phyloP scores from a whole-genome alignment of 2,797 vertebrate genomes.

The Hemibagrus guttatus region DNA sequence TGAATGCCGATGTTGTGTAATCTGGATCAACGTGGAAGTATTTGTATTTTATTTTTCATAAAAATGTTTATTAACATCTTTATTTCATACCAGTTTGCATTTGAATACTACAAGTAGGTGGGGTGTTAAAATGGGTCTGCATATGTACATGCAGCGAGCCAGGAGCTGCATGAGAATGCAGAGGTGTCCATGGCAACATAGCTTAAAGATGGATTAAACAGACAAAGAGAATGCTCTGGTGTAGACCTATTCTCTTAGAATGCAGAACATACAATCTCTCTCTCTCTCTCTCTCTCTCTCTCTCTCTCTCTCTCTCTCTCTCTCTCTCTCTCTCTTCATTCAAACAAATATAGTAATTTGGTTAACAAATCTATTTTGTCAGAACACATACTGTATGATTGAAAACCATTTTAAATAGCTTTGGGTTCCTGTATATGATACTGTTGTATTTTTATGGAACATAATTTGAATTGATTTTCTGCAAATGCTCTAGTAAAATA shows the following conservation, averaged over 20 bases:
- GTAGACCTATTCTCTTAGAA: constrained; percentile 35
- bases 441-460: not conserved
- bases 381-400: not conserved
- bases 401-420: constrained; percentile 14
- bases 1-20: not conserved
- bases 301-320: constrained; percentile 15
- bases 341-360: not conserved
- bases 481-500: constrained; percentile 8
- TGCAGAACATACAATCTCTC: constrained; percentile 18
- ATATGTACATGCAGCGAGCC: constrained; percentile 33
- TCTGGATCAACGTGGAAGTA: not conserved
- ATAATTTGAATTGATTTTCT: not conserved
- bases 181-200: constrained; percentile 53
- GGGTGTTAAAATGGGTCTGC: constrained; percentile 38
- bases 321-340: constrained; percentile 4
- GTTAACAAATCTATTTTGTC: not conserved
- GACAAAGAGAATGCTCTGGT: constrained; percentile 36
- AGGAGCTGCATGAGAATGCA: constrained; percentile 37
- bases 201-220: constrained; percentile 50
- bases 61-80: not conserved
- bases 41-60: not conserved
- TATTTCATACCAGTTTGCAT: constrained; percentile 17
- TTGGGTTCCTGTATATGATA: not conserved
- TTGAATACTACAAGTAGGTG: constrained; percentile 28
- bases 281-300: constrained; percentile 19